These are phyloP conservation scores for Cephalopachus bancanus DNA, from an alignment of 2,797 vertebrate species.

Conservation along the genomic window DNA sequence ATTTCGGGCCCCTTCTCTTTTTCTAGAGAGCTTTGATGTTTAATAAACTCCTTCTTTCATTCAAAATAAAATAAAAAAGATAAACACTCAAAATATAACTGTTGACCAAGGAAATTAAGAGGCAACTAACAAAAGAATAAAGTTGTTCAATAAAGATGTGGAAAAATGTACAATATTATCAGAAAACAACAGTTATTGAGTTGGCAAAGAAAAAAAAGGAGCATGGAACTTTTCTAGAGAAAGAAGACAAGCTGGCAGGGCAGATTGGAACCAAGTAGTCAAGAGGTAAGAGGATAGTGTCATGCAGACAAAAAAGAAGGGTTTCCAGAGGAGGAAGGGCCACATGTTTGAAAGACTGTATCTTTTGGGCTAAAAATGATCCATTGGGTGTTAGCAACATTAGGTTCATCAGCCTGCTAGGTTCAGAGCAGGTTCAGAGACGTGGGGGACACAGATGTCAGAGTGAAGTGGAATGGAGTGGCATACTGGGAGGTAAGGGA, in stretches of 20 bases:
- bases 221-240: not conserved
- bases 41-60: too few species aligned
- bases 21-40: too few species aligned
- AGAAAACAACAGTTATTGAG: not conserved
- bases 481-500: not conserved
- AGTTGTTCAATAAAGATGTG: not conserved
- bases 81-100: slow-evolving; percentile 12
- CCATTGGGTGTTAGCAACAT: not conserved
- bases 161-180: not conserved
- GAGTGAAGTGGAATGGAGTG: not conserved
- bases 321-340: not conserved
- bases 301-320: not conserved
- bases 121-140: not conserved
- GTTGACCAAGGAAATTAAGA: slow-evolving; percentile 1
- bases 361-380: not conserved
- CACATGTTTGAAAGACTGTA: not conserved
- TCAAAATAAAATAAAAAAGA: not conserved
- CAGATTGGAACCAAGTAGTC: not conserved
- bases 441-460: not conserved
- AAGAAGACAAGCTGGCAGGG: not conserved
- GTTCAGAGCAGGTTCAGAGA: not conserved
- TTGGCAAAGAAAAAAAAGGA: not conserved
- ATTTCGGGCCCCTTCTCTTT: too few species aligned
- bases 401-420: not conserved
- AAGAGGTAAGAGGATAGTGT: not conserved